Evolutionary conservation across 1,140 invertebrate species (phyloP).

Genomic region (Eciton burchellii): DNA sequence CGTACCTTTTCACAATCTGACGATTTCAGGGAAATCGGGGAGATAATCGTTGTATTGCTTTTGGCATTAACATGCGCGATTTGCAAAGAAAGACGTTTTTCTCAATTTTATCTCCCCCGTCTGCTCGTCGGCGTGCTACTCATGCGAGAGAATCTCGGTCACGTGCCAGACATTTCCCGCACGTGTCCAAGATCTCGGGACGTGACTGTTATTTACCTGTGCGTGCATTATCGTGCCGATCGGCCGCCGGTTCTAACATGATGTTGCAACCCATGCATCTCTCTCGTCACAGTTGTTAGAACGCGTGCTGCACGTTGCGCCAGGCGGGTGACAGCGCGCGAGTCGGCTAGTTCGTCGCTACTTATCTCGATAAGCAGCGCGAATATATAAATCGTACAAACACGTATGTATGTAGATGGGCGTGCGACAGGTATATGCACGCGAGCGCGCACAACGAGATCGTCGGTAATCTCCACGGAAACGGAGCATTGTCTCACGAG

Average conservation of each 20-base stretch:
- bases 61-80: too few relatives aligned
- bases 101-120: too few relatives aligned
- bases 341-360: not conserved
- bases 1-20: too few relatives aligned
- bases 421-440: too few relatives aligned
- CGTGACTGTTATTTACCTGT: slow-evolving; percentile 21
- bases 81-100: too few relatives aligned
- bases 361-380: not conserved
- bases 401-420: not conserved
- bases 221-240: slow-evolving; percentile 7
- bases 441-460: too few relatives aligned
- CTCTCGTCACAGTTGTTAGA: not conserved
- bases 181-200: slow-evolving; percentile 2
- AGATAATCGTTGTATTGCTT: too few relatives aligned
- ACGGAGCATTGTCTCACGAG: too few relatives aligned
- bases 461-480: too few relatives aligned
- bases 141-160: not conserved
- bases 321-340: not conserved
- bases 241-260: not conserved
- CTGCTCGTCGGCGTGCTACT: not conserved
- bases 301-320: not conserved
- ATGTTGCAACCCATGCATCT: not conserved
- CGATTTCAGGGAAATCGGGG: too few relatives aligned
- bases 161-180: slow-evolving; percentile 9
- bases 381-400: not conserved